Evolutionary conservation across 2,113 vertebrate species (phyloP), one percentile per base, ranked within the genome.

Genomic region (Corythornis cristatus): DNA sequence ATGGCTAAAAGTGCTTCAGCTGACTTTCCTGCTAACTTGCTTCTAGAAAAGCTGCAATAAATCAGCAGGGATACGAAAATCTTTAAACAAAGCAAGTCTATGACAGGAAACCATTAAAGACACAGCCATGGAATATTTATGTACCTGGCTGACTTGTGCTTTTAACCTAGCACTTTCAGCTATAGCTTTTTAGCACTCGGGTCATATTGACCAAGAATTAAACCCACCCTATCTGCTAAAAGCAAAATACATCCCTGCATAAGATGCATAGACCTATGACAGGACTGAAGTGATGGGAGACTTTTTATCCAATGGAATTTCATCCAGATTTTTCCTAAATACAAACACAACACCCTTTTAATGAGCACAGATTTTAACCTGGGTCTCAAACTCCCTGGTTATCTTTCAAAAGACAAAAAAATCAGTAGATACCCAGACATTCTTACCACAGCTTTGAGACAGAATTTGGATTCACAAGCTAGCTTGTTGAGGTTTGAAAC

Each of bases 51-150:
- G 96, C 82, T 14, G 94, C 93, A 97, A 95, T 97, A 97, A 98
- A 97, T 98, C 96, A 95, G 97, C 96, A 93, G 90, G 97, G 97
- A 98, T 97, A 97, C 98, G 96, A 98, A 96, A 97, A 98, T 97
- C 77, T 96, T 96, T 96, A 96, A 90, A 74, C 51, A 94, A 95
- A 93, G 93, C 75, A 86, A 96, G 90, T 93, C 96, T 95, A 58
- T 8, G 9, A 92, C 78, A 95, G 91, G 71, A 94, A 77, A 53
- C 92, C 83, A 86, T 95, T 93, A 90, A 68, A 81, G 60, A 89
- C 48, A 53, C 1, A 88, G 43, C 62, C 65, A 73, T 75, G 40
- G 66, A 82, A 79, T 95, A 94, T 93, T 84, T 75, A 83, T 89
- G 54, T 75, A 77, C 68, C 61, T 92, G 84, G 53, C 82, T 95